A percentile compares a stretch with the other conserved stretches of the same genome.
Evolutionary conservation across 2,888 invertebrate species (phyloP).

Genomic region (Neuroscelio doddi): DNA sequence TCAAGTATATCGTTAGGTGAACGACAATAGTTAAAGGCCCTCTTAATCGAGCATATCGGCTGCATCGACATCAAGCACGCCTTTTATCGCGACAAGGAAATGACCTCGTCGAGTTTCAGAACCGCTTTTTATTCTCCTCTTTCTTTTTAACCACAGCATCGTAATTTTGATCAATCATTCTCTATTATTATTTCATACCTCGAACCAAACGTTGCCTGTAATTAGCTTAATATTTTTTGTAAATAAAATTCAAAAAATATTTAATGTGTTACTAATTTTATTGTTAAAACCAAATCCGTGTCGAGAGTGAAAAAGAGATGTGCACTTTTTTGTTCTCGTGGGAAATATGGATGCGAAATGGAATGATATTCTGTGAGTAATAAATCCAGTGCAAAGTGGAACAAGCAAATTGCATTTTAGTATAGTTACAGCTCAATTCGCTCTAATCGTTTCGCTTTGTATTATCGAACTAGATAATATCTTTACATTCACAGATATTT

Average conservation of each 20-base stretch:
- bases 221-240: no score
- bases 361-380: not conserved
- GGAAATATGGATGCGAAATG: no score
- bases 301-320: not conserved
- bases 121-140: slow-evolving; percentile 4
- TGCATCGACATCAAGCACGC: slow-evolving; percentile 41
- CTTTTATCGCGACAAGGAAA: slow-evolving; percentile 40
- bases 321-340: no score
- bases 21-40: slow-evolving; percentile 46
- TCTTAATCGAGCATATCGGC: slow-evolving; percentile 46
- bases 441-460: slow-evolving; percentile 42
- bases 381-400: slow-evolving; percentile 24
- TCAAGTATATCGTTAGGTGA: slow-evolving; percentile 45
- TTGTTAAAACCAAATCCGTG: not conserved
- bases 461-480: slow-evolving; percentile 38
- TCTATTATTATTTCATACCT: slow-evolving; percentile 3
- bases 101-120: slow-evolving; percentile 29
- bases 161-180: slow-evolving; percentile 9
- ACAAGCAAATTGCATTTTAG: slow-evolving; percentile 25
- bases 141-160: slow-evolving; percentile 10
- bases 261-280: no score
- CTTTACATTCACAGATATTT: slow-evolving; percentile 41
- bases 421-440: slow-evolving; percentile 35
- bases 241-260: no score
- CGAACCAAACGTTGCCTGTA: slow-evolving; percentile 2